Conservation (phyloP, 92 coral and sea anemone species). For the Epizoanthus illoricatus region DNA sequence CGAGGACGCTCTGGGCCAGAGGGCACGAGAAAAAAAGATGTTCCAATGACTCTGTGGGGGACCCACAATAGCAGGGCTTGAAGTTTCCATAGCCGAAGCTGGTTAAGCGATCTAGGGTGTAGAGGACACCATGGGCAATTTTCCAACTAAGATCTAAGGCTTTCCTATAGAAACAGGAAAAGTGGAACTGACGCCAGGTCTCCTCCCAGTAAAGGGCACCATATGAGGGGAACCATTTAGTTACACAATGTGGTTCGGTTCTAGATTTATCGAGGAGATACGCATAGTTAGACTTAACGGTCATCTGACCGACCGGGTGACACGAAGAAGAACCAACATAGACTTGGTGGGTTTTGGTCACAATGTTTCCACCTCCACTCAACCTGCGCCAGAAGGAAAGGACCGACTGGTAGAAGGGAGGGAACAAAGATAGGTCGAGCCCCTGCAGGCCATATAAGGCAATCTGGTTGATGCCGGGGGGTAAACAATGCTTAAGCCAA, state of each 20-base stretch:
- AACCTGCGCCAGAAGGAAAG: neutral
- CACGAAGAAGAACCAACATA: neutral
- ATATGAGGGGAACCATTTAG: constrained; percentile 4
- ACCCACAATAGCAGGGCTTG: neutral
- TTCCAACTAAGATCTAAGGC: constrained; percentile 30
- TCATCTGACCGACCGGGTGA: neutral
- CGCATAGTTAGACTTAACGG: neutral
- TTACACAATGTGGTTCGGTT: constrained; percentile 15
- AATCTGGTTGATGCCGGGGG: neutral
- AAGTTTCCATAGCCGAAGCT: neutral
- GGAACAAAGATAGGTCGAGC: neutral
- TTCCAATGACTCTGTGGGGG: neutral
- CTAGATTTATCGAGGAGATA: neutral
- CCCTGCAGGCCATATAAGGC: neutral
- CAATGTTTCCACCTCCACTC: neutral
- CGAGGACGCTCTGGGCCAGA: neutral
- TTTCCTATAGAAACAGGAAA: neutral
- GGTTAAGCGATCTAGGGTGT: constrained; percentile 15
- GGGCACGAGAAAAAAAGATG: constrained; percentile 22
- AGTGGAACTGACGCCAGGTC: constrained; percentile 38
- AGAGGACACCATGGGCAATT: constrained; percentile 38
- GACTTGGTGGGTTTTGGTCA: too few relatives aligned
- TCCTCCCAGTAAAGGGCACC: constrained; percentile 27
- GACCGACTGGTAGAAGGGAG: neutral
- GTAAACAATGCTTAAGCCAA: neutral